phyloP scores from a whole-genome alignment of 1,140 invertebrate species.

The Polypedilum pembai region DNA sequence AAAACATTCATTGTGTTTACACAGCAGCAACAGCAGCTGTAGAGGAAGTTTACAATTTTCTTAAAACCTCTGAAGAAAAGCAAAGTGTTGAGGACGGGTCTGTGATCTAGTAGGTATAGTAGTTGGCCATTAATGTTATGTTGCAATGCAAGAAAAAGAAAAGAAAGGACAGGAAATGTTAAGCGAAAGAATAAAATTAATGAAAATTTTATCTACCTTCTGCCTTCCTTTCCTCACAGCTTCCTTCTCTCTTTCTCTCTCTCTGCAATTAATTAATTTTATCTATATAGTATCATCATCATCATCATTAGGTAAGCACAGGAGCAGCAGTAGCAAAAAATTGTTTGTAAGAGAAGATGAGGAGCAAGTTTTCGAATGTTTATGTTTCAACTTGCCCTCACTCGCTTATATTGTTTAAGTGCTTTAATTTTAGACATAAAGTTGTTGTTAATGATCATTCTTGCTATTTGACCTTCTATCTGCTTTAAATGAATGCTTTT shows the following conservation, averaged over 20 bases:
- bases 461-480: no score
- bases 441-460: no score
- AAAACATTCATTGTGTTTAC: neutral
- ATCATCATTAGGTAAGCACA: constrained; percentile 21
- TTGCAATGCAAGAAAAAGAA: neutral
- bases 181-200: constrained; percentile 8
- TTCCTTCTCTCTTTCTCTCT: neutral
- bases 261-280: constrained; percentile 21
- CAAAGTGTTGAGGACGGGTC: neutral
- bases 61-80: neutral
- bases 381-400: neutral
- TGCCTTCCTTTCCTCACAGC: neutral
- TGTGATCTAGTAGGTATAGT: neutral
- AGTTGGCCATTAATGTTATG: neutral
- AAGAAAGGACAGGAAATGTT: neutral
- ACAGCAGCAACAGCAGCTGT: neutral
- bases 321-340: neutral
- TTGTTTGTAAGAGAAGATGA: neutral
- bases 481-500: no score
- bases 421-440: neutral
- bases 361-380: neutral
- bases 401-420: neutral
- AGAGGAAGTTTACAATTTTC: neutral
- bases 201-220: constrained; percentile 25
- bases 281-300: constrained; percentile 22